Evolutionary conservation across 2,888 invertebrate genomes (phyloP).

Genomic region (Trissolcus japonicus): DNA sequence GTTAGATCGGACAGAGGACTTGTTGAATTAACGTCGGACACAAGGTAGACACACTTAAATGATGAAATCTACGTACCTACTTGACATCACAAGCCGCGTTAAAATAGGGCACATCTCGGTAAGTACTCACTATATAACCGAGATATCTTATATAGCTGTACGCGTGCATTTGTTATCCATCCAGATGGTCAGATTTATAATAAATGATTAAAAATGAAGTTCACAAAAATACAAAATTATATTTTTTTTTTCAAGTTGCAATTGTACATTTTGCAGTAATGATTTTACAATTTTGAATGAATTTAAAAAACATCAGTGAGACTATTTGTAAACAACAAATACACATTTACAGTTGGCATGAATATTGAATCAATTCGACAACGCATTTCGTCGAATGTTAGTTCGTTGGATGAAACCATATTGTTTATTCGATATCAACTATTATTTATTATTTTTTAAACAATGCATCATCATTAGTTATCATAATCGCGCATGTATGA

Average conservation of each 20-base stretch:
- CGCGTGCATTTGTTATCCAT: slow-evolving; percentile 57
- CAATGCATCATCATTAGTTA: too few species aligned
- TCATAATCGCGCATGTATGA: slow-evolving; percentile 36
- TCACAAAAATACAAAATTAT: neutral
- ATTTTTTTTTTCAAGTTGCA: neutral
- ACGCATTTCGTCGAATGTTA: slow-evolving; percentile 55
- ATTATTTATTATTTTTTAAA: slow-evolving; percentile 10
- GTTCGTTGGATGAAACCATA: slow-evolving; percentile 56
- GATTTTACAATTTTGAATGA: neutral
- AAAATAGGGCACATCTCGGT: slow-evolving; percentile 75
- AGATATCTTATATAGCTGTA: slow-evolving; percentile 58
- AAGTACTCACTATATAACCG: slow-evolving; percentile 71
- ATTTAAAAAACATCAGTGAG: neutral
- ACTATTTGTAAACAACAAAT: slow-evolving; percentile 29
- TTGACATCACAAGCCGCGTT: slow-evolving; percentile 77
- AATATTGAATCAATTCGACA: slow-evolving; percentile 50
- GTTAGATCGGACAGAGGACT: slow-evolving; percentile 14
- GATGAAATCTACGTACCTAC: slow-evolving; percentile 74
- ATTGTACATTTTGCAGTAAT: neutral
- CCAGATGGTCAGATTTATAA: neutral
- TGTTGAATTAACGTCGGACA: slow-evolving; percentile 54
- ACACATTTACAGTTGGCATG: slow-evolving; percentile 33
- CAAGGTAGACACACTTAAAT: slow-evolving; percentile 53
- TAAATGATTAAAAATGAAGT: neutral
- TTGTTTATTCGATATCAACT: slow-evolving; percentile 56